Percentiles rank a stretch among this genome's conserved stretches.
These are phyloP conservation scores for Eupithecia exiguata DNA, from an alignment of 2,888 invertebrate species.

Conservation along the genomic window DNA sequence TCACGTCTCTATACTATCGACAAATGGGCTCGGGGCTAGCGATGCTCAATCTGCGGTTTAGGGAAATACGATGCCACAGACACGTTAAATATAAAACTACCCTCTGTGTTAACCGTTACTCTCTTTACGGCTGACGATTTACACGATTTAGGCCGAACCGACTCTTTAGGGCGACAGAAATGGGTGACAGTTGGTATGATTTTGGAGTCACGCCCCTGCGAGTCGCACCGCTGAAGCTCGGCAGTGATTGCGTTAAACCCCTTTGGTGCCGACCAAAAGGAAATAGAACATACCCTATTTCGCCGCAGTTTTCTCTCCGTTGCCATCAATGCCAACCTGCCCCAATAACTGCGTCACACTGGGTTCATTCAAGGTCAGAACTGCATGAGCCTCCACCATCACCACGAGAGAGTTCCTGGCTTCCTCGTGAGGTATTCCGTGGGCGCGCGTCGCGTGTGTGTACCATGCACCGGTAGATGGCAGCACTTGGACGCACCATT, in stretches of 20 bases:
- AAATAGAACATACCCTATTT: constrained; percentile 29
- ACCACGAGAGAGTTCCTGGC: constrained; percentile 85
- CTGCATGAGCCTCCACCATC: constrained; percentile 86
- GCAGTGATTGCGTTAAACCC: neutral
- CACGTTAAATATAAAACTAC: neutral
- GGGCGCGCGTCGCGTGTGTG: constrained; percentile 82
- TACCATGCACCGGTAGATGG: constrained; percentile 85
- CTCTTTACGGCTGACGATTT: neutral
- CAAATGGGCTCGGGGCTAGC: too few species aligned
- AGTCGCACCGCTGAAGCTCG: neutral
- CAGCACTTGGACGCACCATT: constrained; percentile 81
- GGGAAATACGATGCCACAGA: neutral
- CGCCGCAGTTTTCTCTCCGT: constrained; percentile 30
- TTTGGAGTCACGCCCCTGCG: too few species aligned
- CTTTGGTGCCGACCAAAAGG: neutral
- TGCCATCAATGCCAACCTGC: constrained; percentile 67
- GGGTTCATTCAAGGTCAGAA: constrained; percentile 78
- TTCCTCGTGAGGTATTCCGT: constrained; percentile 83
- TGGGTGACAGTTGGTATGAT: neutral
- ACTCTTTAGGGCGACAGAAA: neutral
- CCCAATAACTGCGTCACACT: constrained; percentile 76
- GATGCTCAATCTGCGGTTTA: neutral
- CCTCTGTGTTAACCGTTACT: neutral
- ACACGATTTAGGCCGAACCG: neutral
- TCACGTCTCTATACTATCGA: too few species aligned